Evolutionary conservation across 2,113 vertebrate species (phyloP).

Genomic region (Pterocles burchelli): DNA sequence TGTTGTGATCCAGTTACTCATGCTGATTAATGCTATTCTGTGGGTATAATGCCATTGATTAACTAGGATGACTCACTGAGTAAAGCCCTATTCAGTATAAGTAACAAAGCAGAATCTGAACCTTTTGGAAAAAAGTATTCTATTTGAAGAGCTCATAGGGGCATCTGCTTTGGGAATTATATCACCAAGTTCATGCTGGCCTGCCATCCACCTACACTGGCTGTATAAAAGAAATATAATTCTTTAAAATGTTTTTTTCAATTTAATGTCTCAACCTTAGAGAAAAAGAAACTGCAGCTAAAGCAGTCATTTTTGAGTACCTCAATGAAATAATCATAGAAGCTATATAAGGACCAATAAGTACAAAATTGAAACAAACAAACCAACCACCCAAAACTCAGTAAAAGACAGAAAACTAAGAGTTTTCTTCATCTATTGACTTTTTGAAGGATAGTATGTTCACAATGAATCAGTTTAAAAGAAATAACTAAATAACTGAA

Average conservation of each 20-base stretch:
- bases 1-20: not conserved
- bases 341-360: not conserved
- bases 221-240: not conserved
- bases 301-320: not conserved
- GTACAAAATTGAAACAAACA: not conserved
- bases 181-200: not conserved
- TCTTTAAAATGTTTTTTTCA: not conserved
- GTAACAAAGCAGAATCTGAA: not conserved
- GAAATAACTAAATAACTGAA: not conserved
- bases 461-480: not conserved
- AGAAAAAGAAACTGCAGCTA: not conserved
- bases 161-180: not conserved
- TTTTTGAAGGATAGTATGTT: not conserved
- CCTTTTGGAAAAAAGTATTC: not conserved
- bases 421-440: not conserved
- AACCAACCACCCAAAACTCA: not conserved
- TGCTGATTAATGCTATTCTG: not conserved
- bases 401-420: not conserved
- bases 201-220: not conserved
- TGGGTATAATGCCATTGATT: not conserved
- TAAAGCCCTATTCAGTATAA: not conserved
- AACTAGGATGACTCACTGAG: not conserved
- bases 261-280: not conserved
- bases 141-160: not conserved
- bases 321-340: not conserved